Percentiles rank a stretch among this genome's conserved stretches.
Evolutionary conservation across 2,797 vertebrate species (phyloP).

Genomic region (Oreortyx pictus): DNA sequence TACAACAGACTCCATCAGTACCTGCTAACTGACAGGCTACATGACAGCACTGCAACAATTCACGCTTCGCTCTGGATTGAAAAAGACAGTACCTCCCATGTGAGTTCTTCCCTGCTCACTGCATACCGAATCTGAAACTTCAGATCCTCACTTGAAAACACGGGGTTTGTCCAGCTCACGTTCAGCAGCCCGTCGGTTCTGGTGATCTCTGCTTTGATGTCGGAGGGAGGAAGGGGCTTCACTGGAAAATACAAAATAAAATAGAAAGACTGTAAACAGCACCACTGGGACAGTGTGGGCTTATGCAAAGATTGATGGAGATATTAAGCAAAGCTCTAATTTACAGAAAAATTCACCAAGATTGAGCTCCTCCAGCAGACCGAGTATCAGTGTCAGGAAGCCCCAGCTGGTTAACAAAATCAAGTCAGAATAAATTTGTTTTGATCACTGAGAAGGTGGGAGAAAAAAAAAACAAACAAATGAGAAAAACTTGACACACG

Average conservation of each 20-base stretch:
- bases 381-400: not conserved
- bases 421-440: not conserved
- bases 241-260: conserved; percentile 79
- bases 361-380: too few relatives aligned
- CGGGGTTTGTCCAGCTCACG: conserved; percentile 84
- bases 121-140: conserved; percentile 86
- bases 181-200: conserved; percentile 79
- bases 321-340: too few relatives aligned
- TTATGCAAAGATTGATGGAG: too few relatives aligned
- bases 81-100: conserved; percentile 86
- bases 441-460: not conserved
- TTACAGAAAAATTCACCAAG: too few relatives aligned
- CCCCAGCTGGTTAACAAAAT: not conserved
- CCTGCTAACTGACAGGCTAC: rapidly evolving
- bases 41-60: not conserved
- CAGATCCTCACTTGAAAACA: conserved; percentile 80
- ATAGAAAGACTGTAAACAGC: rapidly evolving
- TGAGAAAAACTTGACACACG: not conserved
- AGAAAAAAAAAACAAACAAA: not conserved
- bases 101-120: conserved; percentile 45
- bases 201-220: conserved; percentile 83
- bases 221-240: conserved; percentile 85
- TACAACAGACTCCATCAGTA: not conserved
- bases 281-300: not conserved
- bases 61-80: not conserved